Evolutionary conservation across 2,888 invertebrate species (phyloP), one percentile per base, ranked within the genome.

Genomic region (Alsophila aescularia): DNA sequence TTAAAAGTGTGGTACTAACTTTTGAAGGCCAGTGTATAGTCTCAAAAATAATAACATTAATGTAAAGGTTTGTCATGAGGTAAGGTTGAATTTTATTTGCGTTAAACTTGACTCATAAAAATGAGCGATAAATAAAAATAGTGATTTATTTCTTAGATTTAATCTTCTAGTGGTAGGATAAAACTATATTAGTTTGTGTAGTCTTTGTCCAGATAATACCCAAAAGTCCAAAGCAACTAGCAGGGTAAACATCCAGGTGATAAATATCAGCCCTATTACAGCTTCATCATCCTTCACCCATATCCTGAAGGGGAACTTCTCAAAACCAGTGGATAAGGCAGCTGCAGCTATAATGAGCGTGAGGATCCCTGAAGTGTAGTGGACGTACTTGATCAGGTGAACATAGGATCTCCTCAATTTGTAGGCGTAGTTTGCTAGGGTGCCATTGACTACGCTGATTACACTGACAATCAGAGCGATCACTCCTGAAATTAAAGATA

Each of bases 181-280:
- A 2, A 35, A 29, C 35, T 47, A 48, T 3, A 56, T 24, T 18
- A 60, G 34, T 31, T 41, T 61, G 18, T 52, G 47, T 10, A 70
- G 47, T 51, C 65, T 72, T 18, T 61, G 67, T 6, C 44, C 60
- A 9, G 64, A 59, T 0, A 58, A 12, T 10, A 77, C 53, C 70
- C 69, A 76, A 56, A 79, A 78, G 27, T 77, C 76, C 5, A 77
- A 55, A 10, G 70, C 58, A 0, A 79, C 73, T 2, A 72, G 44
- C 10, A 76, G 9, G 9, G 76, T 77, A 27, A 73, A 74, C 2
- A 71, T 0, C 63, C 71, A 72, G 2, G 67, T 71, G 1, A 64
- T 31, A 13, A 43, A 40, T 4, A 66, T 49, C 6, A 74, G 32
- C 2, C 36, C 32, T 7, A 59, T 41, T 0, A 70, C 52, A 10